Percentiles rank a stretch among this genome's conserved stretches.
Evolutionary conservation across 1,140 invertebrate genomes (phyloP).

Genomic region (Aphelinus atriplicis): DNA sequence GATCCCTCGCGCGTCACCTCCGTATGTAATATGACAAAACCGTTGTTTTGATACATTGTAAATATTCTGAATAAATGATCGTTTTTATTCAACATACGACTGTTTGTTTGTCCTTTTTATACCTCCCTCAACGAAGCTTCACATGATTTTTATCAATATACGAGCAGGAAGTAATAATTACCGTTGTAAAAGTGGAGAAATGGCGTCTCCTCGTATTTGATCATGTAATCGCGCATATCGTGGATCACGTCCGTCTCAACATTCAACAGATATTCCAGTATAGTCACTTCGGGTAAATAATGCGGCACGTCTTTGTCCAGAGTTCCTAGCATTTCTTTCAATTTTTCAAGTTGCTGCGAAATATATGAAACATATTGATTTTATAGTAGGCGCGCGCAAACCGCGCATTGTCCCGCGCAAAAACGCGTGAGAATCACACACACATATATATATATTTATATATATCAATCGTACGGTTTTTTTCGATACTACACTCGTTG

Average conservation of each 20-base stretch:
- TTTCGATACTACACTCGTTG: too few relatives aligned
- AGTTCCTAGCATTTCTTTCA: conserved; percentile 26
- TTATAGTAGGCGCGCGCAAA: too few relatives aligned
- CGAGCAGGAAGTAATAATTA: conserved; percentile 34
- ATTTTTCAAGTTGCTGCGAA: conserved; percentile 13
- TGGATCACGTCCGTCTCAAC: conserved; percentile 33
- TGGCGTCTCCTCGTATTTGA: conserved; percentile 36
- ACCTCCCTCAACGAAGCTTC: neutral
- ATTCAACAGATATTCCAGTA: conserved; percentile 48
- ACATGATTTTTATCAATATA: conserved; percentile 2
- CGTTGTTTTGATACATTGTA: conserved; percentile 63
- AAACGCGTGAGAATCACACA: too few relatives aligned
- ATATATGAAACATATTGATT: neutral
- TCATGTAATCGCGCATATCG: conserved; percentile 41
- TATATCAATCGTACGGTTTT: too few relatives aligned
- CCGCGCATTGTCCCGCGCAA: too few relatives aligned
- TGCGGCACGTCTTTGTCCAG: conserved; percentile 26
- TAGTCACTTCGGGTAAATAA: conserved; percentile 46
- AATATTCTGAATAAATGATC: conserved; percentile 64
- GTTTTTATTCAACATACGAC: conserved; percentile 58
- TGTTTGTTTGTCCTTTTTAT: neutral
- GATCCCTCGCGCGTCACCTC: conserved; percentile 35
- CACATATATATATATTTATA: too few relatives aligned
- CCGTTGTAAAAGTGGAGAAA: conserved; percentile 47
- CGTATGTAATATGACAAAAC: conserved; percentile 40